Base-by-base conservation (phyloP, 2,113 vertebrate species). In the Ageneiosus marmoratus region DNA sequence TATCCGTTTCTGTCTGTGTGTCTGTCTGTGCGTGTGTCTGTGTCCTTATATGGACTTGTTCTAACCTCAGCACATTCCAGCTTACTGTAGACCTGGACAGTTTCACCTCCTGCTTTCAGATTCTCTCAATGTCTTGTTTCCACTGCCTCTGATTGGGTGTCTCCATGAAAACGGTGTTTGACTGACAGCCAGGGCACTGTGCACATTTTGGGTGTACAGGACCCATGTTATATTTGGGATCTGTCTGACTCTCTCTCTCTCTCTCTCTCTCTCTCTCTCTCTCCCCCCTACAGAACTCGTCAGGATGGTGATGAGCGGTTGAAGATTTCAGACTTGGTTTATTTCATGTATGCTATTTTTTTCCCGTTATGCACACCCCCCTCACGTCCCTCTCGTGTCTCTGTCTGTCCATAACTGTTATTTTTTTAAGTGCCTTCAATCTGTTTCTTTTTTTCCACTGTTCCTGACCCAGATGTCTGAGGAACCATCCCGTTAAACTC, bases 241-340 rank as follows among this genome's bases (percentile, higher is more conserved):
- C 76, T 79, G 51, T 15, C 72, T 70, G 44, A 82, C 74, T 4
- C 72, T 37, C 55, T 10, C 48, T 75, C 82, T 44, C 77, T 37
- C 32, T 65, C 67, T 80, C 24, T 22, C 48, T 34, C 15, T 13
- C 60, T 16, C 32, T 63, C 51, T 53, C 70, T 29, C 82, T n/a
- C 53, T 55, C 46, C 50, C 73, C 34, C 65, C 69, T 27, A 46
- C 94, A 97, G 96, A 97, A 90, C 95, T 97, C 1, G 95, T 97
- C 89, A 94, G 96, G 86, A 96, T 96, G 96, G 96, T 97, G 91
- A 94, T 97, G 95, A 97, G 93, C 7, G 95, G 96, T 84, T 97
- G 93, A 97, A 87, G 88, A 90, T 81, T 55, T 24, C 60, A 76
- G 51, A 86, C 74, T 53, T 58, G 48, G 67, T 82, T 77, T 80